These are phyloP conservation scores for Percina caprodes DNA, from an alignment of 2,113 vertebrate species.

Conservation along the genomic window DNA sequence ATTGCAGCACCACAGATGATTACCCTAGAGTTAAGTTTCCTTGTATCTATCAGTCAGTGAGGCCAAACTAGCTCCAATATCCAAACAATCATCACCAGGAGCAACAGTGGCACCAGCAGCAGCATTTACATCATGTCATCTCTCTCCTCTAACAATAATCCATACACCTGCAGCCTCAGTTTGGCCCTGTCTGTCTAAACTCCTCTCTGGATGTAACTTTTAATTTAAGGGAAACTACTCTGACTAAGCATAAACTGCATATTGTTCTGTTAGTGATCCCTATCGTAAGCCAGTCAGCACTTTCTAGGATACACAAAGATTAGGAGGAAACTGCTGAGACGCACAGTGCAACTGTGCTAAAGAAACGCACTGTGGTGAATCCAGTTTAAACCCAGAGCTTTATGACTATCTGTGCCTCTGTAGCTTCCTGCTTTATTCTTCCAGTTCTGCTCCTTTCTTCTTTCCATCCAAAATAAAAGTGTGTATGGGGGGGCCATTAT, in stretches of 20 bases:
- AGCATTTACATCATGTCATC: constrained; percentile 47
- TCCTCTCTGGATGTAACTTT: constrained; percentile 48
- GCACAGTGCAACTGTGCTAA: constrained; percentile 19
- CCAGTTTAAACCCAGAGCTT: constrained; percentile 39
- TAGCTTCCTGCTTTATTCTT: constrained; percentile 30
- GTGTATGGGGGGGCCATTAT: constrained; percentile 33
- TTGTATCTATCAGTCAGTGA: constrained; percentile 57
- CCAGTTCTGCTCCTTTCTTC: constrained; percentile 23
- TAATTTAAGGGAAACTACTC: constrained; percentile 69
- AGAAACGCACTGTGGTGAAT: constrained; percentile 49
- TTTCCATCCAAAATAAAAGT: constrained; percentile 2
- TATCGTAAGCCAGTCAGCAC: constrained; percentile 66
- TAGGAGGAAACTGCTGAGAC: constrained; percentile 66
- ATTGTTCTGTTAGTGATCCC: constrained; percentile 70
- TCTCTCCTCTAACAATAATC: constrained; percentile 45
- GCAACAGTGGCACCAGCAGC: too few species aligned
- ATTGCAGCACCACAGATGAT: constrained; percentile 57
- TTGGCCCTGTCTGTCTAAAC: constrained; percentile 25
- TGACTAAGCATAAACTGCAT: constrained; percentile 68
- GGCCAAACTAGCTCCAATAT: constrained; percentile 44
- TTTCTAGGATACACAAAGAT: constrained; percentile 54
- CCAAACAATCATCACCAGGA: too few species aligned
- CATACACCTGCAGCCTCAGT: constrained; percentile 52
- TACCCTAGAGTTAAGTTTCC: constrained; percentile 55
- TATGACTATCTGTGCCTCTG: constrained; percentile 28